phyloP scores from a whole-genome alignment of 2,888 invertebrate genomes.

The Tinea trinotella region DNA sequence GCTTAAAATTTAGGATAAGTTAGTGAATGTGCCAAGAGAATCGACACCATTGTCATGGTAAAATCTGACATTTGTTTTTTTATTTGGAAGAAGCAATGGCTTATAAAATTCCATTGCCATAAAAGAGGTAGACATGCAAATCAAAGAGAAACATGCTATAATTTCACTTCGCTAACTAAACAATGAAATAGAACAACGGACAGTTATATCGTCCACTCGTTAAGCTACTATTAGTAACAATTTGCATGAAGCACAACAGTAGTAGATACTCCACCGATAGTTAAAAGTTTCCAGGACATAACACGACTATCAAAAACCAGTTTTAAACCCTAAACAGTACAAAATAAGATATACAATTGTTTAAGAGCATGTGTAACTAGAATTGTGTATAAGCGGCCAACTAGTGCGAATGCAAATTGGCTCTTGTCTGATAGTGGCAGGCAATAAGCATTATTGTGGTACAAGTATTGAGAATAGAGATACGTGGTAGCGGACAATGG shows the following conservation, averaged over 20 bases:
- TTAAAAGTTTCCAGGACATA: background rate
- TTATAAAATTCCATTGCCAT: background rate
- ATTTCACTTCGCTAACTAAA: background rate
- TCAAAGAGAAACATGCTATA: background rate
- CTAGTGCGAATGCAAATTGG: conserved; percentile 14
- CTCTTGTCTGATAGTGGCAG: background rate
- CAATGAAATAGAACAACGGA: background rate
- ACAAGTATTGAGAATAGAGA: conserved; percentile 3
- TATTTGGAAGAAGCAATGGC: background rate
- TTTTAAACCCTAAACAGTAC: background rate
- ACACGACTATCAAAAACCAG: background rate
- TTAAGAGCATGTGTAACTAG: background rate
- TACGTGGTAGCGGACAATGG: background rate
- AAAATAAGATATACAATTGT: background rate
- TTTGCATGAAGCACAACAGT: background rate
- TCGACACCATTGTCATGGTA: no score
- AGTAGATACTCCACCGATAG: conserved; percentile 1
- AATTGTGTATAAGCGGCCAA: background rate
- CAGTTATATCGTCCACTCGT: background rate
- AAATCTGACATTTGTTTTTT: background rate
- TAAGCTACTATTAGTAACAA: conserved; percentile 7
- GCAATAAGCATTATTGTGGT: background rate
- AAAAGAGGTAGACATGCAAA: background rate
- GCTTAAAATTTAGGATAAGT: no score
- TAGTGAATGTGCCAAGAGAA: no score